A percentile compares a stretch with the other conserved stretches of the same genome.
These are phyloP conservation scores for Martes martes DNA, from an alignment of 2,113 vertebrate species.

Conservation along the genomic window DNA sequence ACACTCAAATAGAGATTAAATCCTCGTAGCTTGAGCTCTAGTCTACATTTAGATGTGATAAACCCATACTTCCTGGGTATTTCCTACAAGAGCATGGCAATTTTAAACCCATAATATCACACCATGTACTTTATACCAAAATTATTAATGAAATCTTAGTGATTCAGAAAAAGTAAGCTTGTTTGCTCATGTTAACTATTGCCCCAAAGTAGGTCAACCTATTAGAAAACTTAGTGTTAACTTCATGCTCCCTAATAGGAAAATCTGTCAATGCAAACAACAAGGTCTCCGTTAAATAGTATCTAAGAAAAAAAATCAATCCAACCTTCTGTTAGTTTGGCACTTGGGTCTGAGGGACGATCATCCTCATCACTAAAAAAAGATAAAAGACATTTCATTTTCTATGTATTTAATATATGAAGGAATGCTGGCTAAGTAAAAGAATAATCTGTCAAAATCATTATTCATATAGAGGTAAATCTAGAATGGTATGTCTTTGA, in stretches of 20 bases:
- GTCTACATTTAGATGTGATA: not conserved
- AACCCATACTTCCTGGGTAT: not conserved
- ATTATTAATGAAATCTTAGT: not conserved
- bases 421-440: not conserved
- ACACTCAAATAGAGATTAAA: not conserved
- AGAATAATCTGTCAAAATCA: not conserved
- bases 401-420: not conserved
- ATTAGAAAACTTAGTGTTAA: not conserved
- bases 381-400: conserved; percentile 19
- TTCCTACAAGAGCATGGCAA: not conserved
- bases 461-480: conserved; percentile 13
- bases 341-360: not conserved
- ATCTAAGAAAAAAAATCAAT: conserved; percentile 6
- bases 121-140: not conserved
- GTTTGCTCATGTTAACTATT: not conserved
- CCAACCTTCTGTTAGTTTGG: conserved; percentile 27
- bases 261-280: not conserved
- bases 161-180: not conserved
- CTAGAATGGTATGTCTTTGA: not conserved
- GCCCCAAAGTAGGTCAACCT: not conserved
- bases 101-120: not conserved
- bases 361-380: conserved; percentile 8
- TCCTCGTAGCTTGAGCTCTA: not conserved
- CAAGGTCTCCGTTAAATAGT: conserved; percentile 6
- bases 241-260: not conserved